phyloP scores from a whole-genome alignment of 2,888 invertebrate genomes.

The Drosophila histrio region DNA sequence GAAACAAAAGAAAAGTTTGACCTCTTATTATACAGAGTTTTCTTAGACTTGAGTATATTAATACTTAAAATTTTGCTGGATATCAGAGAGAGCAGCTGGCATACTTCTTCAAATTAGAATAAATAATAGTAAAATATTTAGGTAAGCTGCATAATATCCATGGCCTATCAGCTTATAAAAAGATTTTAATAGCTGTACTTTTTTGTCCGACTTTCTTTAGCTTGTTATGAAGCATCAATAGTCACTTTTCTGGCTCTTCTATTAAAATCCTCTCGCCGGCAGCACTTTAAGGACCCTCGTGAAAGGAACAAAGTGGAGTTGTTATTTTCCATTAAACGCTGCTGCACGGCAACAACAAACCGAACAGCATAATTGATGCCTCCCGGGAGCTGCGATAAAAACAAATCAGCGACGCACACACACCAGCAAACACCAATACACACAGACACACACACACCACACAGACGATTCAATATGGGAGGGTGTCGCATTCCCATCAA shows the following conservation, averaged over 20 bases:
- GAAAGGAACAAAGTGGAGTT: slow-evolving; percentile 40
- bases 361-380: slow-evolving; percentile 74
- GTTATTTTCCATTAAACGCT: slow-evolving; percentile 61
- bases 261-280: not conserved
- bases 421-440: slow-evolving; percentile 38
- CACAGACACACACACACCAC: slow-evolving; percentile 37
- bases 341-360: slow-evolving; percentile 29
- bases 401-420: slow-evolving; percentile 70
- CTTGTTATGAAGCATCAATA: not conserved
- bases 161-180: too few species aligned
- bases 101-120: too few species aligned
- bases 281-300: slow-evolving; percentile 19
- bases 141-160: too few species aligned
- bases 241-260: not conserved
- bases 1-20: too few species aligned
- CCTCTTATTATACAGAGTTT: too few species aligned
- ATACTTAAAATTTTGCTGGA: too few species aligned
- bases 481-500: slow-evolving; percentile 26
- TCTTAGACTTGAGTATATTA: too few species aligned
- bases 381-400: slow-evolving; percentile 78
- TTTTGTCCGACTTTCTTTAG: too few species aligned
- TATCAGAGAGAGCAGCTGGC: too few species aligned
- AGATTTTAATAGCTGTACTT: too few species aligned
- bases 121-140: too few species aligned
- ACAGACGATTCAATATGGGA: slow-evolving; percentile 23